Evolutionary conservation across 92 coral and sea anemone genomes (phyloP).

Genomic region (Heliopora coerulea): DNA sequence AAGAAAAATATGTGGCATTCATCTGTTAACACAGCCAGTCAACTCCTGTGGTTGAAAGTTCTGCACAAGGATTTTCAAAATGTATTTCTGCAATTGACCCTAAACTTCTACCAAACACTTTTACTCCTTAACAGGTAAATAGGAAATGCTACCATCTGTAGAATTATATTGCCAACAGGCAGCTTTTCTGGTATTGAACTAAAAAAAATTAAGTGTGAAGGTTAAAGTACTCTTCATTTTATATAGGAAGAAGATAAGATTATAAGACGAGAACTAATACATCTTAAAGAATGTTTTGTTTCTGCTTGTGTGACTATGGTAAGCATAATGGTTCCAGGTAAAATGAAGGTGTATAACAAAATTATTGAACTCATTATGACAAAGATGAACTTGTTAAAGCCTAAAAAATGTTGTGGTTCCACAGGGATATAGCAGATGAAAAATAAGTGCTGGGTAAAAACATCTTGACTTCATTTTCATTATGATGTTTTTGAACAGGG

Average conservation of each 20-base stretch:
- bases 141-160: neutral
- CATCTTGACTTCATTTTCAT: too few relatives aligned
- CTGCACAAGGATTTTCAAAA: too few relatives aligned
- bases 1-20: too few relatives aligned
- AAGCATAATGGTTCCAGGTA: conserved; percentile 19
- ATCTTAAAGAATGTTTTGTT: conserved; percentile 64
- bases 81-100: too few relatives aligned
- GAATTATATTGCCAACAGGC: neutral
- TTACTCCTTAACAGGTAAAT: too few relatives aligned
- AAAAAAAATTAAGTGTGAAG: neutral
- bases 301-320: conserved; percentile 59
- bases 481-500: too few relatives aligned
- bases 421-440: neutral
- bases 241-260: conserved; percentile 86
- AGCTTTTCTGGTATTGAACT: neutral
- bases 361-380: neutral
- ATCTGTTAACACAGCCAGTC: too few relatives aligned
- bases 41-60: too few relatives aligned
- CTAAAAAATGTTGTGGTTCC: too few relatives aligned
- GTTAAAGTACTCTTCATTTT: neutral
- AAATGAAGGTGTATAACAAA: neutral
- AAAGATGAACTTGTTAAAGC: neutral
- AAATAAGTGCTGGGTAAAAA: neutral
- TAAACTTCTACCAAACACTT: neutral
- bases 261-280: conserved; percentile 57